Base-by-base conservation (phyloP, 2,113 vertebrate genomes). In the Neodontobutis hainanensis region DNA sequence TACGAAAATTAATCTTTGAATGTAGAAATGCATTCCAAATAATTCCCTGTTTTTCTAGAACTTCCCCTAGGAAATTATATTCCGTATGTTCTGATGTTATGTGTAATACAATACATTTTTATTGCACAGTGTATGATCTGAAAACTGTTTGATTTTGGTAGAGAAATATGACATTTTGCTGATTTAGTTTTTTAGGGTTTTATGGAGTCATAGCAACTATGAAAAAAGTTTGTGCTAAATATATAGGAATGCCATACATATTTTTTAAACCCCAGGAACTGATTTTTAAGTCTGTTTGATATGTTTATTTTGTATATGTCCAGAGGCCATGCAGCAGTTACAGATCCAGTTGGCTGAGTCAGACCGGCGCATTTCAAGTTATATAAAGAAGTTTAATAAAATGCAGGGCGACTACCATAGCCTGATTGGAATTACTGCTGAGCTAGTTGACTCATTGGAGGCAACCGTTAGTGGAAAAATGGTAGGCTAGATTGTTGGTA, bases 381-480 rank as follows among this genome's bases (percentile, higher is more conserved):
- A 93, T 73, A 81, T 94, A 70, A 94, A 92, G 45, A 93, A 84
- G 49, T 93, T 94, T 71, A 93, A 90, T 60, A 96, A 94, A 86
- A 91, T 96, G 83, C 94, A 95, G 78, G 89, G 86, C 0, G 96
- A 98, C 79, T 96, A 98, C 86, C 93, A 90, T 82, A 96, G 94
- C 69, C 93, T 99, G 72, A 95, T 97, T 5, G 94, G 93, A 0
- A 89, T 98, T 83, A 94, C 95, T 0, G 95, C 96, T 0, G 96
- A 99, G 75, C 93, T 99, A 73, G 95, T 99, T 11, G 96, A 99
- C 74, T 95, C 95, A 0, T 88, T 98, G 47, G 96, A 96, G 76
- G 95, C 96, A 75, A 94, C 95, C 0, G 89, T 97, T 83, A 95
- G 87, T 2, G 97, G 97, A 81, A 97, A 96, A 87, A 95, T 95